Conservation (phyloP, 2,797 vertebrate species). For the Antrozous pallidus region DNA sequence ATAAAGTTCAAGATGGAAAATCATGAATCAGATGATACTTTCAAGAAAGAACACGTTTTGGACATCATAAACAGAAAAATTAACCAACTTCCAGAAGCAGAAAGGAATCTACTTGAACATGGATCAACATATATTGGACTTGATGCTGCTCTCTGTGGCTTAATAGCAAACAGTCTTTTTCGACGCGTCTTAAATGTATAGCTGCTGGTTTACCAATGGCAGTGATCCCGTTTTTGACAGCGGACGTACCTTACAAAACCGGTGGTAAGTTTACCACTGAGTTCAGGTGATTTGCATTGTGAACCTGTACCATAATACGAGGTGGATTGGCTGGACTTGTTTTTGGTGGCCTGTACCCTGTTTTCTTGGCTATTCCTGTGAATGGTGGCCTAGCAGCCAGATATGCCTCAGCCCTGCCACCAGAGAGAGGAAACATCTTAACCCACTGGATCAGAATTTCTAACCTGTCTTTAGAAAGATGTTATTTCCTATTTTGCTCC, state of each 20-base stretch:
- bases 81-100: slow-evolving; percentile 78
- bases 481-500: slow-evolving; percentile 82
- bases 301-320: slow-evolving; percentile 85
- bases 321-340: slow-evolving; percentile 87
- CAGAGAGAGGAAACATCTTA: slow-evolving; percentile 86
- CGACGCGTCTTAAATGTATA: slow-evolving; percentile 86
- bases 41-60: slow-evolving; percentile 27
- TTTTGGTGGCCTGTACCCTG: slow-evolving; percentile 88
- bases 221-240: slow-evolving; percentile 89
- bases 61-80: slow-evolving; percentile 71
- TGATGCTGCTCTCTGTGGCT: slow-evolving; percentile 87
- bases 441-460: slow-evolving; percentile 84
- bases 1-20: slow-evolving; percentile 77
- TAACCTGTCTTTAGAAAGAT: slow-evolving; percentile 87
- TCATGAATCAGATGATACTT: slow-evolving; percentile 37
- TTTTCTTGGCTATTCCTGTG: slow-evolving; percentile 89
- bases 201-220: slow-evolving; percentile 88
- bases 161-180: slow-evolving; percentile 90
- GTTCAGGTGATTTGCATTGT: slow-evolving; percentile 89
- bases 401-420: slow-evolving; percentile 87
- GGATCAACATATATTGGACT: slow-evolving; percentile 86
- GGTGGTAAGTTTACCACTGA: slow-evolving; percentile 83
- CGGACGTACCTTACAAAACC: slow-evolving; percentile 81
- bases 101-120: slow-evolving; percentile 86
- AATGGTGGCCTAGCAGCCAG: slow-evolving; percentile 88